Evolutionary conservation across 2,113 vertebrate genomes (phyloP).

Genomic region (Fregata magnificens): DNA sequence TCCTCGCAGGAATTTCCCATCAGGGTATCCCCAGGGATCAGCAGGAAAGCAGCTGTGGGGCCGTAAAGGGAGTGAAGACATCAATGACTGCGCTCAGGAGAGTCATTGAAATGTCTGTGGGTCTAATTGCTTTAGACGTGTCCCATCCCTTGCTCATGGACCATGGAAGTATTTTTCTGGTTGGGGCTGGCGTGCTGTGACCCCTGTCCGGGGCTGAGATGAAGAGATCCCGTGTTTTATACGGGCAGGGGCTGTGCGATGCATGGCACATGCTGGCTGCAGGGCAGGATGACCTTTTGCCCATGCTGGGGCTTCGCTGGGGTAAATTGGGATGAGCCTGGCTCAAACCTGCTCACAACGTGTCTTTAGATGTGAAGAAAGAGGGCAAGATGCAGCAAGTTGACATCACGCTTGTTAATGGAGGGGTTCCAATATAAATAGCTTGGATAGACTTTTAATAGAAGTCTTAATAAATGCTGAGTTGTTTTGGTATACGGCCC

Average conservation of each 20-base stretch:
- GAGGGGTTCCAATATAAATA: background rate
- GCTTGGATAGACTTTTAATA: background rate
- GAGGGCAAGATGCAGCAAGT: background rate
- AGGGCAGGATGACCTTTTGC: background rate
- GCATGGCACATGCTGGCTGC: fast-evolving
- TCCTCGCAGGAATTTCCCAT: background rate
- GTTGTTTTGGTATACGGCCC: background rate
- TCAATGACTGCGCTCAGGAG: background rate
- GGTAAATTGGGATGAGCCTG: background rate
- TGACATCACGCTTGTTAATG: background rate
- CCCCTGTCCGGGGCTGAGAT: background rate
- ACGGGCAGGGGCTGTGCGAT: fast-evolving
- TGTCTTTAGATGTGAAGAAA: background rate
- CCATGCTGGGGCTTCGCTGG: background rate
- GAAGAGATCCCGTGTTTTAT: fast-evolving
- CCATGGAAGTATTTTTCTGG: background rate
- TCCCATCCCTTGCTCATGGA: background rate
- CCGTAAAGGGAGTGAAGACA: background rate
- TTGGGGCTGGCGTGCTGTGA: background rate
- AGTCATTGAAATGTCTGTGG: background rate
- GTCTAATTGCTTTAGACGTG: background rate
- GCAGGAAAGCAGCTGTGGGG: background rate
- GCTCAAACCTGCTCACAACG: background rate
- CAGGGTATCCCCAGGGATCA: background rate
- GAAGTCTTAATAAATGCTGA: background rate